These are phyloP conservation scores for Aricia agestis DNA, from an alignment of 1,140 invertebrate species.

Conservation along the genomic window DNA sequence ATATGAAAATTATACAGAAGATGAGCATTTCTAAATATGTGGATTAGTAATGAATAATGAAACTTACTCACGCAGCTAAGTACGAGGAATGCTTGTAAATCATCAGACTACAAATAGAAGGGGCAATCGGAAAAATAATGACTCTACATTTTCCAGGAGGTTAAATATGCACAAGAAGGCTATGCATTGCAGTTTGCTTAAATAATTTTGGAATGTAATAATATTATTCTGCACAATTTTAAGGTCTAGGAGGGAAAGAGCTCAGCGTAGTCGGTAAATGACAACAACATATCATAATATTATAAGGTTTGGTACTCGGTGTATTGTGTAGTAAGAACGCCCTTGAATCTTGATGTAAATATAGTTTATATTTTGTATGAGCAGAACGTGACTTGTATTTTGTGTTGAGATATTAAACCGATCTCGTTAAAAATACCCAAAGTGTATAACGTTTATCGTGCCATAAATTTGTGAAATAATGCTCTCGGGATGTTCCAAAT, in stretches of 20 bases:
- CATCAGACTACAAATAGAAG: background rate
- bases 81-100: background rate
- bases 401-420: background rate
- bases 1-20: background rate
- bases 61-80: background rate
- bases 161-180: too few relatives aligned
- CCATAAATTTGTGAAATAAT: constrained; percentile 1
- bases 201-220: too few relatives aligned
- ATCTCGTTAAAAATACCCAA: background rate
- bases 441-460: background rate
- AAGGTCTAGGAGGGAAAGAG: too few relatives aligned
- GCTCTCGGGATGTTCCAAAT: background rate
- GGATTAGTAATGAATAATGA: constrained; percentile 1
- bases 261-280: too few relatives aligned
- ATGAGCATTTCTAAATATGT: constrained; percentile 6
- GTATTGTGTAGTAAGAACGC: too few relatives aligned
- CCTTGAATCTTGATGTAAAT: background rate
- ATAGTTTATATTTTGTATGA: background rate
- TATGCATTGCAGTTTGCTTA: too few relatives aligned
- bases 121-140: background rate
- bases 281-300: too few relatives aligned
- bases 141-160: background rate
- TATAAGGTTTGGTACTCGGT: too few relatives aligned
- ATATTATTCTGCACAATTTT: too few relatives aligned
- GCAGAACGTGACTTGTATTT: background rate